Base-by-base conservation (phyloP, 2,888 invertebrate species). In the Adineta ricciae region DNA sequence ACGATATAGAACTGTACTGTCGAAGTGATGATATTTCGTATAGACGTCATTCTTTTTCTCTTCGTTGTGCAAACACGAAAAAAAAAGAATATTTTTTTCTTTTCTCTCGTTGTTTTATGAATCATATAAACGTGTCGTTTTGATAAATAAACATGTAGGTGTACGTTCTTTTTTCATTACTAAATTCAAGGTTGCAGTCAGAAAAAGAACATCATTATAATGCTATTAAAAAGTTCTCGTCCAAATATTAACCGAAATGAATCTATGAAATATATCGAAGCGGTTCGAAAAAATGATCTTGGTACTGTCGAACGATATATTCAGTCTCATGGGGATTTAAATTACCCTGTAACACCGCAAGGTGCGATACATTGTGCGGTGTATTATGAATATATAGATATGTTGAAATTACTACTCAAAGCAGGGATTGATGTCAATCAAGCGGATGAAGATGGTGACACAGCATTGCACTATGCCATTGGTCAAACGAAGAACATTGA, bases 401-500 rank as follows among this genome's bases (percentile, higher is more conserved):
- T 56, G 9, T n/a, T 56, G 5, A 73, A 36, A 19, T 36, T 73
- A 21, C 9, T 73, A 73, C 72, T 73, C 8, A 36, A 73, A 36
- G 72, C 72, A 21, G 72, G 72, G 7, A 73, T 73, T 14, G 36
- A 73, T 73, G 72, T 73, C 36, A 36, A 73, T 73, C 72, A 73
- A 73, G 36, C 32, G 36, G 72, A 73, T 73, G 72, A 73, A 36
- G 72, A 38, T 73, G 72, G 72, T 36, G 72, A 73, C 21, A 73
- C 72, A 73, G 72, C 72, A 36, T 73, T 73, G 36, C 72, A 73
- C 21, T 73, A 73, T 73, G 72, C 72, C 21, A 36, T 73, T 73
- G 36, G 72, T 21, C 36, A 73, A 73, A 36, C 36, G 21, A 73
- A 73, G 21, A 73, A 38, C 21, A 14, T 73, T 36, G 32, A 73